Evolutionary conservation across 2,888 invertebrate genomes (phyloP), one percentile per base, ranked within the genome.

Genomic region (Lissocephala sabroskyi): DNA sequence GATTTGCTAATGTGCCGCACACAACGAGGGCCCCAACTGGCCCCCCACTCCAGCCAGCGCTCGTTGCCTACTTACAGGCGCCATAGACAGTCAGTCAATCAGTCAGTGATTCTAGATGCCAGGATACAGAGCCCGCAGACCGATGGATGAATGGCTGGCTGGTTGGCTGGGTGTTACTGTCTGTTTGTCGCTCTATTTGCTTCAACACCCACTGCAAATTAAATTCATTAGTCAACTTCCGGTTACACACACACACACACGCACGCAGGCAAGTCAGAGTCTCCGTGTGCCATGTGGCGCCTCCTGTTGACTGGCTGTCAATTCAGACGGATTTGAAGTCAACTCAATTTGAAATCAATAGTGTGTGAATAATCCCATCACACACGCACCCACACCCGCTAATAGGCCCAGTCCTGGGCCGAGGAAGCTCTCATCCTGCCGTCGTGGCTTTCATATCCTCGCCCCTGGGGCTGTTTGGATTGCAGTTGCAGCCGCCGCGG

Each of bases 341-440:
- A 82, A 83, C 83, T 83, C 84, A 83, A 83, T 83, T 84, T 81
- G 82, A 84, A 84, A 82, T 83, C 83, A 83, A 83, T 83, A 83
- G 84, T 79, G 83, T 82, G 84, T 82, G 80, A 80, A 80, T 83
- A 84, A 83, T 83, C 79, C 80, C 70, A 75, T 79, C 79, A 78
- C 65, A 65, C 65, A 59, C 52, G 59, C 57, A 49, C 54, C 55
- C 52, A 33, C 55, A 56, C 48, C 50, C 49, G 61, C 59, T 41
- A 46, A 50, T 40, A 37, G 51, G 35, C 39, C 42, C 13, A n/a
- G n/a, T n/a, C n/a, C n/a, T n/a, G n/a, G n/a, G n/a, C n/a, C n/a
- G n/a, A n/a, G n/a, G n/a, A n/a, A n/a, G n/a, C n/a, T n/a, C n/a
- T n/a, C n/a, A n/a, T n/a, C n/a, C n/a, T n/a, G 3, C 33, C 0